Percentiles rank a stretch among this genome's conserved stretches.
Conservation (phyloP, 2,888 invertebrate genomes). For the Diloba caeruleocephala region DNA sequence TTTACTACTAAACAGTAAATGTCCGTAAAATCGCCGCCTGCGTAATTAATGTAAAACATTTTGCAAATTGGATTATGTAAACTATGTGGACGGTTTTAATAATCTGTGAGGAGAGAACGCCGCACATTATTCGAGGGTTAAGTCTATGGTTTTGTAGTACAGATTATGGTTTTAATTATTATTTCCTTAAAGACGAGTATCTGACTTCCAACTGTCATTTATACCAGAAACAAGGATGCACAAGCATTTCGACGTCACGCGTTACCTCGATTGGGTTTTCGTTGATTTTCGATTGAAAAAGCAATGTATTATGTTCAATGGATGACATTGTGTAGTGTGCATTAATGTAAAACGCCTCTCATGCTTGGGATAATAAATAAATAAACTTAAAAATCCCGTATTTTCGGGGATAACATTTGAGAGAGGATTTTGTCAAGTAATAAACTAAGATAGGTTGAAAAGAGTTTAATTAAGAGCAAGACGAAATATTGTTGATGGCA, state of each 20-base stretch:
- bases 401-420: too few species aligned
- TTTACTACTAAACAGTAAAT: constrained; percentile 69
- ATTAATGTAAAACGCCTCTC: too few species aligned
- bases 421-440: too few species aligned
- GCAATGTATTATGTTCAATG: background rate
- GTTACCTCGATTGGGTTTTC: too few species aligned
- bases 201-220: too few species aligned
- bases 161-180: constrained; percentile 13
- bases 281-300: constrained; percentile 1
- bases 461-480: too few species aligned
- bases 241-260: too few species aligned
- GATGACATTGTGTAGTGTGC: too few species aligned
- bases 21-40: constrained; percentile 69
- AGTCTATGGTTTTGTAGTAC: constrained; percentile 16
- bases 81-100: constrained; percentile 69
- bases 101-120: constrained; percentile 42
- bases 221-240: too few species aligned
- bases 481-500: background rate
- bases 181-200: background rate
- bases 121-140: constrained; percentile 25
- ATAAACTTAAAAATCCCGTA: too few species aligned
- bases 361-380: too few species aligned
- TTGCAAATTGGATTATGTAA: constrained; percentile 75
- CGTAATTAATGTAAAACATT: constrained; percentile 74
- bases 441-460: too few species aligned